These are phyloP conservation scores for Laticauda laticaudata DNA, from an alignment of 2,113 vertebrate genomes.

Conservation along the genomic window DNA sequence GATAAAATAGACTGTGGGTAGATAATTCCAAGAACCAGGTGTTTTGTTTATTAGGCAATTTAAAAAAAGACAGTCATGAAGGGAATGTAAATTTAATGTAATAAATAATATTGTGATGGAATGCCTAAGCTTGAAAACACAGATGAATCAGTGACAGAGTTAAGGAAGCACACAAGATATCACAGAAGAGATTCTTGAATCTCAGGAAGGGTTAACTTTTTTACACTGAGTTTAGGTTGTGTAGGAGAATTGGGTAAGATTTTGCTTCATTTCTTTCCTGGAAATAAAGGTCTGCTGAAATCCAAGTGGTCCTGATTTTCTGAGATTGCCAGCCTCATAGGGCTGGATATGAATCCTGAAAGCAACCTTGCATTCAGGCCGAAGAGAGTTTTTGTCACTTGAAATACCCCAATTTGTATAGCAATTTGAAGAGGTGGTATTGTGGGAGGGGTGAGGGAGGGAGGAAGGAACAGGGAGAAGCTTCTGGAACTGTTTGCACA, in stretches of 20 bases:
- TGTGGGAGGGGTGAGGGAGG: fast-evolving
- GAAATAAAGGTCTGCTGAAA: background rate
- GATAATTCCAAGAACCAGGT: slow-evolving; percentile 5
- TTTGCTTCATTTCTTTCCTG: background rate
- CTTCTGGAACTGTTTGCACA: no score
- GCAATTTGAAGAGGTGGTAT: no score
- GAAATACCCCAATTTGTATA: no score
- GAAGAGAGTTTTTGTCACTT: no score
- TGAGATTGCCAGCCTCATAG: no score
- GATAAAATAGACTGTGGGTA: slow-evolving; percentile 39
- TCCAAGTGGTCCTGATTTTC: no score
- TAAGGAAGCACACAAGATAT: background rate
- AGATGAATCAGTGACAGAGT: background rate
- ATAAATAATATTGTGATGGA: background rate
- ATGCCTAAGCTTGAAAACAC: background rate
- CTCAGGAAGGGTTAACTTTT: background rate
- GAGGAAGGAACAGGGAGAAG: no score
- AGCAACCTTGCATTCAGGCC: background rate
- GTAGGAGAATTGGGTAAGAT: background rate
- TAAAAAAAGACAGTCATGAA: slow-evolving; percentile 39
- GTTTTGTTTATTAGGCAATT: slow-evolving; percentile 28
- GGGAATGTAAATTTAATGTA: slow-evolving; percentile 42
- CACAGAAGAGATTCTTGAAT: background rate
- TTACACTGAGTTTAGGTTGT: background rate
- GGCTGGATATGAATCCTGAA: no score